Base-by-base conservation (phyloP, 2,888 invertebrate species). In the Argyresthia albistria region DNA sequence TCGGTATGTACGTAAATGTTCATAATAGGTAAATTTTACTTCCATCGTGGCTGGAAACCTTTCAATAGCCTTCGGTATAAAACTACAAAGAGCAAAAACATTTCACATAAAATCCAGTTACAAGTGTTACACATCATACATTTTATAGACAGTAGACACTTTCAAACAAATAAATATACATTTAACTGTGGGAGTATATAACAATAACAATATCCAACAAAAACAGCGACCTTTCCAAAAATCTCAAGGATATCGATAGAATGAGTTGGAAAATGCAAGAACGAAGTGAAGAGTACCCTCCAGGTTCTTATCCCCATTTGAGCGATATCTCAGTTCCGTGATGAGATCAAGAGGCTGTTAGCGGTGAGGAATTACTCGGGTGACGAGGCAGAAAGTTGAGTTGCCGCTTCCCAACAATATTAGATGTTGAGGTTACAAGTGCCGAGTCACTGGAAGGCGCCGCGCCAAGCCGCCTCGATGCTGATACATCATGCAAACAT, bases 341-440 rank as follows among this genome's bases (percentile, higher is more conserved):
- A 47, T 39, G 54, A 54, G 55, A 58, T 58, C 55, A 52, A 56
- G 53, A 53, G 51, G 51, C 49, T 55, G 55, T 54, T 55, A 42
- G 51, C 54, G 50, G 57, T 53, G 56, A 58, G 55, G 56, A 59
- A 59, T 58, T 56, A 57, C 56, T 55, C 48, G 50, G 54, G 55
- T 58, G 58, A 58, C 57, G 53, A 53, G 53, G 58, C 54, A 56
- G 36, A 57, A 58, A 53, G 50, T 47, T 46, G 46, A 50, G 42
- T 47, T 16, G 46, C 49, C n/a, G 52, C 50, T n/a, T 46, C 15
- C 43, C 37, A 51, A 36, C 50, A 46, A 46, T 52, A 52, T 56
- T 16, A 35, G n/a, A 43, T n/a, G 25, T 43, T 16, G 35, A 37
- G 35, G 46, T 36, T 46, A 35, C 42, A 43, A 49, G 39, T 45